Evolutionary conservation across 2,797 vertebrate species (phyloP).

Genomic region (Pseudomugil gertrudae): DNA sequence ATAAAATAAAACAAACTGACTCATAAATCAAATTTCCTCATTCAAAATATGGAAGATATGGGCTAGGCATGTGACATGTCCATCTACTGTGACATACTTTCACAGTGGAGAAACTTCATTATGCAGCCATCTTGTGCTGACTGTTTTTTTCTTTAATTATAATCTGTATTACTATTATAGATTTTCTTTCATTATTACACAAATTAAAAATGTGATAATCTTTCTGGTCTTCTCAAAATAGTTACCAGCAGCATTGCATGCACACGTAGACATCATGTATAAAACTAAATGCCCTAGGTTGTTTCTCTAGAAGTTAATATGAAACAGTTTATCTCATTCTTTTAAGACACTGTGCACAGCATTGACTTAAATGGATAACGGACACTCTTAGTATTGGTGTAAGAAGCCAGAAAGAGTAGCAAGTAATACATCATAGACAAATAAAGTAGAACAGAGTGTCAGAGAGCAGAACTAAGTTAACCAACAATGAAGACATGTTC

Average conservation of each 20-base stretch:
- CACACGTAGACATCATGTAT: constrained; percentile 36
- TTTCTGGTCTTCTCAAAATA: constrained; percentile 24
- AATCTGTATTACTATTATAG: constrained; percentile 52
- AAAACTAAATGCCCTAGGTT: constrained; percentile 43
- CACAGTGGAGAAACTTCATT: constrained; percentile 22
- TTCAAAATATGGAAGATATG: constrained; percentile 9
- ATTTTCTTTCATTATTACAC: constrained; percentile 61
- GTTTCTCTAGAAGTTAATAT: constrained; percentile 60
- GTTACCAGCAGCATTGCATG: constrained; percentile 28
- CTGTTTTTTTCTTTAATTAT: constrained; percentile 46
- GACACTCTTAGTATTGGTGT: constrained; percentile 29
- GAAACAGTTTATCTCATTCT: constrained; percentile 40
- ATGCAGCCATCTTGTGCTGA: constrained; percentile 25
- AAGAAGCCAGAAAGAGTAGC: constrained; percentile 12
- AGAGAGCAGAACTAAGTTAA: constrained; percentile 26
- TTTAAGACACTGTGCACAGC: constrained; percentile 34
- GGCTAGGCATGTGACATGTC: background rate
- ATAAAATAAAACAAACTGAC: constrained; percentile 3
- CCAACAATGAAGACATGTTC: constrained; percentile 33
- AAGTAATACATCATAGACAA: constrained; percentile 12
- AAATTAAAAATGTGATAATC: constrained; percentile 56
- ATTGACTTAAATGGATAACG: constrained; percentile 47
- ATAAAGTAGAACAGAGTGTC: constrained; percentile 1
- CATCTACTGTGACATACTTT: constrained; percentile 26
- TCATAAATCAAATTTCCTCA: constrained; percentile 15